Base-by-base conservation (phyloP, 2,888 invertebrate species). In the Erpobdella octoculata region DNA sequence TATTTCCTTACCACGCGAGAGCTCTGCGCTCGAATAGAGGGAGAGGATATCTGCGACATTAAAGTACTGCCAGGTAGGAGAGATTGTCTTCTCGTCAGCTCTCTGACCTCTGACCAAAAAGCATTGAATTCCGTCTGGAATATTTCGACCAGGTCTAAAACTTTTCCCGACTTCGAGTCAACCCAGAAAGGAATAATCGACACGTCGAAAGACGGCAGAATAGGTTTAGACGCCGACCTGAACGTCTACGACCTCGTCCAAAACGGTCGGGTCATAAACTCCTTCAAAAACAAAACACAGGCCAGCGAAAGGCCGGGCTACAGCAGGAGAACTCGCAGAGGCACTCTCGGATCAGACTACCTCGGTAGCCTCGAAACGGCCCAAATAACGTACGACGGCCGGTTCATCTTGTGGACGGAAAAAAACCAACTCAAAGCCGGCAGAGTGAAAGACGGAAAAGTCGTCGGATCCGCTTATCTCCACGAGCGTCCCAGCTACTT, bases 401-500 rank as follows among this genome's bases (percentile, higher is more conserved):
- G 66, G 37, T 76, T 72, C 38, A 72, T 73, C 58, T 64, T 76
- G 21, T 76, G 76, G 76, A 73, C 72, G 2, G 71, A 75, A 18
- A 73, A 71, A 15, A 67, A 75, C 38, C 37, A 70, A 2, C 53
- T 76, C 12, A 73, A 74, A 36, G 76, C 71, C 8, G 72, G 74
- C 18, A 33, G 71, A 15, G 62, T 76, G 9, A 12, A 35, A 2
- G 72, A 72, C 37, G 72, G 71, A 2, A 38, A 59, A 9, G 35
- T 74, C 5, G 58, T 76, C 2, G 76, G 73, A 21, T 61, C 41
- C 35, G 71, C 71, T 18, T 72, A 75, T 61, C 71, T 73, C 18
- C 76, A 76, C 37, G 76, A 76, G 71, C 70, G 64, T 41, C 69
- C 73, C 15, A 74, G 73, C 9, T 71, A 70, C 18, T 71, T 76